phyloP scores from a whole-genome alignment of 2,797 vertebrate genomes.

The Propithecus perrieri region DNA sequence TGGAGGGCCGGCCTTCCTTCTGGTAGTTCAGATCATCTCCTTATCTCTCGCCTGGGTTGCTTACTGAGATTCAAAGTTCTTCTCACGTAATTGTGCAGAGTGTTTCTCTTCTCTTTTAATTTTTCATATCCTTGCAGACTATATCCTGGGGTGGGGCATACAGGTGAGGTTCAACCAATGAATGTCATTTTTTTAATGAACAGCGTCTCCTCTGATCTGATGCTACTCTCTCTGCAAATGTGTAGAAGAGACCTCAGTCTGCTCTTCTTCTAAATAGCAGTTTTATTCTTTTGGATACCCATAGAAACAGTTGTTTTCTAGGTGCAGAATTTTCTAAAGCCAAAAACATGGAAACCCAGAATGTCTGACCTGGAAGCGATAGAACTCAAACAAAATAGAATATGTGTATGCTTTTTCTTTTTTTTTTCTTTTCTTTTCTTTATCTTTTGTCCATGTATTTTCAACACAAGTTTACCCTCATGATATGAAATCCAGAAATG shows the following conservation, averaged over 20 bases:
- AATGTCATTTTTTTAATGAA: not conserved
- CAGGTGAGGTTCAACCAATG: not conserved
- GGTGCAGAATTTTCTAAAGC: conserved; percentile 23
- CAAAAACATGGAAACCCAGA: not conserved
- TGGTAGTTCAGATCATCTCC: not conserved
- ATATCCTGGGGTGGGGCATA: no score
- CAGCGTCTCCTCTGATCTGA: not conserved
- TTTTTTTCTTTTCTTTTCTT: not conserved
- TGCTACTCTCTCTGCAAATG: not conserved
- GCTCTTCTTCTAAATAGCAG: not conserved
- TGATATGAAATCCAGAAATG: not conserved
- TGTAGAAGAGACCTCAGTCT: not conserved
- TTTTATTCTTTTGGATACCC: conserved; percentile 12
- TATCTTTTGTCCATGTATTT: not conserved
- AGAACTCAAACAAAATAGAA: not conserved
- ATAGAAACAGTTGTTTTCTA: not conserved
- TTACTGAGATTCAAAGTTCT: not conserved
- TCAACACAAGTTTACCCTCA: not conserved
- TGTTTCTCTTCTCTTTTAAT: not conserved
- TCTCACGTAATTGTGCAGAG: not conserved
- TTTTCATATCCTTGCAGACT: not conserved
- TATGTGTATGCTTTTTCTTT: not conserved
- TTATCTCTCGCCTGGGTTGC: not conserved
- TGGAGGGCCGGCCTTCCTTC: not conserved
- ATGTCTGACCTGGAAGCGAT: not conserved